A percentile compares a stretch with the other conserved stretches of the same genome.
These are phyloP conservation scores for Eulemur albifrons DNA, from an alignment of 2,797 vertebrate species.

Conservation along the genomic window DNA sequence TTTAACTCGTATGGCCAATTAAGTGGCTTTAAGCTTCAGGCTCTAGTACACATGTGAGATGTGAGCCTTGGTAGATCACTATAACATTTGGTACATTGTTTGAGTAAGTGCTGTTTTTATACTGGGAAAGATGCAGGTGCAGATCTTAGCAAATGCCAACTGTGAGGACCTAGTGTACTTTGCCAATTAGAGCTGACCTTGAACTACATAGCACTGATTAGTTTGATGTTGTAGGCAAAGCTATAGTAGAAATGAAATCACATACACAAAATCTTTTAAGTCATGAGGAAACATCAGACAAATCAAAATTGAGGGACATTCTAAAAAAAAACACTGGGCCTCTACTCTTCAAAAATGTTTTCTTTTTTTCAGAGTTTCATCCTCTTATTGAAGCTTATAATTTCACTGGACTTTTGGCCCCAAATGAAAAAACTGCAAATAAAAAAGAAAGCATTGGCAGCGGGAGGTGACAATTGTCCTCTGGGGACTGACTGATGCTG, in stretches of 20 bases:
- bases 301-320: not conserved
- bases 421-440: not conserved
- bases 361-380: conserved; percentile 4
- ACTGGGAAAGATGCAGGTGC: not conserved
- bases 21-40: not conserved
- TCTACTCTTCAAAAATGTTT: not conserved
- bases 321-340: not conserved
- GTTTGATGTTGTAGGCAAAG: not conserved
- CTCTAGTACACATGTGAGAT: not conserved
- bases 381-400: conserved; percentile 65
- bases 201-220: not conserved
- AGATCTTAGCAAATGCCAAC: not conserved
- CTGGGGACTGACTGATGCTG: not conserved
- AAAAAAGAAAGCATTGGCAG: conserved; percentile 70
- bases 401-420: conserved; percentile 71
- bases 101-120: not conserved
- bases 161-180: not conserved
- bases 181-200: not conserved
- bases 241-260: not conserved
- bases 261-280: not conserved
- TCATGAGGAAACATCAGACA: not conserved
- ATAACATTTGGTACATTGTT: not conserved
- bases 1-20: not conserved
- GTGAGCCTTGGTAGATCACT: not conserved
- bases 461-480: not conserved